Conservation (phyloP, 2,888 invertebrate genomes). For the Hypomecis punctinalis region DNA sequence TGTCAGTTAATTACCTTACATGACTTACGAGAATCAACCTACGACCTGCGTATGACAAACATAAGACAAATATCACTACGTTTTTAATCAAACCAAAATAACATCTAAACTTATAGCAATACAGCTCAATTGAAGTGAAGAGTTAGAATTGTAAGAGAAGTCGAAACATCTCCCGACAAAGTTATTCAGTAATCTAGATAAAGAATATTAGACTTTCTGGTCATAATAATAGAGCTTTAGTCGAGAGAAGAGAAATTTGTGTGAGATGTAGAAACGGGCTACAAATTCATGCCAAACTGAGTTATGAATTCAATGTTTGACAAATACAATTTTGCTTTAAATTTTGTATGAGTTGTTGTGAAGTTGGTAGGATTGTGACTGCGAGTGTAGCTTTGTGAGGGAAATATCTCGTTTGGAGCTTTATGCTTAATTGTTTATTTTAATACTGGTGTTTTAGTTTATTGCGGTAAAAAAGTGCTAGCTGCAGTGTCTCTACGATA, state of each 20-base stretch:
- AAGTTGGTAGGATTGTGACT: conserved; percentile 14
- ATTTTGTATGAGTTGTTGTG: conserved; percentile 23
- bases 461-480: background rate
- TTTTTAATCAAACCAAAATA: background rate
- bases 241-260: background rate
- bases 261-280: background rate
- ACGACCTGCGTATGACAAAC: conserved; percentile 19
- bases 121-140: background rate
- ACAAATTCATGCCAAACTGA: conserved; percentile 26
- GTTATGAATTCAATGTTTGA: conserved; percentile 31
- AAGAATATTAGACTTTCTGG: background rate
- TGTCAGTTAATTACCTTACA: conserved; percentile 24
- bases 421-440: background rate
- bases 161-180: conserved; percentile 5
- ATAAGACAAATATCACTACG: background rate
- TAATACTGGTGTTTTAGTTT: background rate
- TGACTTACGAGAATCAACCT: conserved; percentile 17
- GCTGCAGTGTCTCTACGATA: background rate
- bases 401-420: background rate
- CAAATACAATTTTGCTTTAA: conserved; percentile 28
- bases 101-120: background rate
- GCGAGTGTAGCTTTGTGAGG: background rate
- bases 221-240: background rate
- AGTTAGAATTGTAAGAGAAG: conserved; percentile 17
- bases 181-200: background rate